These are phyloP conservation scores for Periophthalmus magnuspinnatus DNA, from an alignment of 2,797 vertebrate genomes.

Conservation along the genomic window DNA sequence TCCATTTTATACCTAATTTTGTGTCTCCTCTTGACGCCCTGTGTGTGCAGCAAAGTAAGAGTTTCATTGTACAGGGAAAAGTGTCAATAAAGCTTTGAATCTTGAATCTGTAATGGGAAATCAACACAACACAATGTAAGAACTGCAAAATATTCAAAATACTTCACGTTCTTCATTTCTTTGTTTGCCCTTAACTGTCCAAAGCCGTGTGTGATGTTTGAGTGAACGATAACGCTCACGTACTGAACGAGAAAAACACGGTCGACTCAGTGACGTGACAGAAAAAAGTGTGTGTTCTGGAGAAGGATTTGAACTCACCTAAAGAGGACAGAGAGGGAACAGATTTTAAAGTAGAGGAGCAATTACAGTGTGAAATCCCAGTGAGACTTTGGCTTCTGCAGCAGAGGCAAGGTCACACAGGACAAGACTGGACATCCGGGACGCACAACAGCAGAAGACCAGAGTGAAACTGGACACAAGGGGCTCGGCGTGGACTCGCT, in stretches of 20 bases:
- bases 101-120: no score
- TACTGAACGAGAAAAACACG: background rate
- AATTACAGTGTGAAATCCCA: conserved; percentile 5
- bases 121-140: no score
- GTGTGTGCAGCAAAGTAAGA: no score
- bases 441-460: background rate
- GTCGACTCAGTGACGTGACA: background rate
- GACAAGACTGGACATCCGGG: background rate
- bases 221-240: background rate
- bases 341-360: background rate
- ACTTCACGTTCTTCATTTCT: no score
- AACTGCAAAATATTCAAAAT: no score
- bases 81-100: no score
- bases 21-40: no score
- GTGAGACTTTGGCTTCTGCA: background rate
- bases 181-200: no score
- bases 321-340: background rate
- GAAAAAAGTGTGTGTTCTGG: background rate
- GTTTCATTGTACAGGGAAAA: no score
- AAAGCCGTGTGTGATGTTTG: background rate
- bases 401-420: conserved; percentile 5
- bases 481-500: background rate
- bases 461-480: background rate
- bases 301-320: background rate
- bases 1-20: no score